These are phyloP conservation scores for Squalus acanthias DNA, from an alignment of 2,797 vertebrate species.

Conservation along the genomic window DNA sequence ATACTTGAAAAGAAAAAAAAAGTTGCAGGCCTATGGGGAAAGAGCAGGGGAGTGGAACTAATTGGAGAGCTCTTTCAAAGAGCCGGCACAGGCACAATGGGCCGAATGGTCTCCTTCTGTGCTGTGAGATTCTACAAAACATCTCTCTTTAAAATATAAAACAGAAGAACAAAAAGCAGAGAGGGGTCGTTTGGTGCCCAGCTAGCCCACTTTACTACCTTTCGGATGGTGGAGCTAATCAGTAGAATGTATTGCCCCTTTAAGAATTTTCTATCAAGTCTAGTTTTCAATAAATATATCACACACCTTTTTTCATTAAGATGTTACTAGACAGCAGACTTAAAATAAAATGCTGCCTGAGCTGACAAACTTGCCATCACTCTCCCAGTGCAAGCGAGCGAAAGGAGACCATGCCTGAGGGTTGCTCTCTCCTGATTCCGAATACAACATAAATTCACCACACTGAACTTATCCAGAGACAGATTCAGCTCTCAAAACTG, in stretches of 20 bases:
- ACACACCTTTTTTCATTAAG: background rate
- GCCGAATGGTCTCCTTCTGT: background rate
- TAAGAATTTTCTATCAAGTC: background rate
- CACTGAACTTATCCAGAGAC: background rate
- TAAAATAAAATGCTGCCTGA: background rate
- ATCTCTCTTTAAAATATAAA: background rate
- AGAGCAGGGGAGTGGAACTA: no score
- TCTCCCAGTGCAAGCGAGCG: background rate
- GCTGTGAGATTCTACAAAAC: background rate
- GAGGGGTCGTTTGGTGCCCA: background rate
- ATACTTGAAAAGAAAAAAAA: no score
- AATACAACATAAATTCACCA: background rate
- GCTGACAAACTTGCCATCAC: background rate
- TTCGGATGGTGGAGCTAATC: background rate
- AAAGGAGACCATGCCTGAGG: background rate
- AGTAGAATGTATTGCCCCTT: background rate
- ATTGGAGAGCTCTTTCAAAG: no score
- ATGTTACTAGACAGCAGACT: background rate
- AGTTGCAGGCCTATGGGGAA: no score
- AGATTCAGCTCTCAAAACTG: background rate
- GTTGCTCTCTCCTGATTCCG: background rate
- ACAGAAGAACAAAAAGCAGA: background rate
- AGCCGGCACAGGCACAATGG: no score
- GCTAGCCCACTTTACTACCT: background rate
- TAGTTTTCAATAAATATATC: background rate